Percentiles rank a stretch among this genome's conserved stretches.
Conservation (phyloP, 2,113 vertebrate genomes). For the Thryonomys swinderianus region DNA sequence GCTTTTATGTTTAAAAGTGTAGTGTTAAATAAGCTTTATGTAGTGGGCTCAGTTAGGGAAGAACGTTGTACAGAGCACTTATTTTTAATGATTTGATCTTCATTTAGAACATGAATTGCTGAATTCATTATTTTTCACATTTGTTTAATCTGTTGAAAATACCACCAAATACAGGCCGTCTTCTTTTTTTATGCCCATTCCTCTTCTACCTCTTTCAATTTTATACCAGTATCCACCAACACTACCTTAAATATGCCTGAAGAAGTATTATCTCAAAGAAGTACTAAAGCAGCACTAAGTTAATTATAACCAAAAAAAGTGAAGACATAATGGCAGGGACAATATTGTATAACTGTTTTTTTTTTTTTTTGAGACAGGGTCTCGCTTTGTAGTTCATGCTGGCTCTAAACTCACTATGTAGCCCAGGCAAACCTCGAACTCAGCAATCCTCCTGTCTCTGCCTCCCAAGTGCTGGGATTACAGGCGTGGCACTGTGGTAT, state of each 20-base stretch:
- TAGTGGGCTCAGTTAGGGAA: neutral
- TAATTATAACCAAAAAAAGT: neutral
- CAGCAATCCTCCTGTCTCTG: too few relatives aligned
- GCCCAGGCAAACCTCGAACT: too few relatives aligned
- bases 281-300: neutral
- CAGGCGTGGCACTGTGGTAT: too few relatives aligned
- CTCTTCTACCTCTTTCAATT: neutral
- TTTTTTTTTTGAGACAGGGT: too few relatives aligned
- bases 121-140: slow-evolving; percentile 24
- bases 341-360: neutral
- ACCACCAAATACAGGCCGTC: neutral
- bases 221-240: neutral
- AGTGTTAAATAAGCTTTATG: slow-evolving; percentile 39
- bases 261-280: slow-evolving; percentile 45
- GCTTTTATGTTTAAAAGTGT: neutral
- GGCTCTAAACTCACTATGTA: too few relatives aligned
- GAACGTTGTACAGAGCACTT: slow-evolving; percentile 8
- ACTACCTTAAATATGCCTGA: neutral
- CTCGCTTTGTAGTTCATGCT: too few relatives aligned
- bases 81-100: slow-evolving; percentile 48
- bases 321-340: neutral
- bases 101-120: slow-evolving; percentile 16
- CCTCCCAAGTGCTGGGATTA: too few relatives aligned
- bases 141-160: slow-evolving; percentile 35
- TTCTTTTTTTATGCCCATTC: neutral